Evolutionary conservation across 2,888 invertebrate species (phyloP).

Genomic region (Mimas tiliae): DNA sequence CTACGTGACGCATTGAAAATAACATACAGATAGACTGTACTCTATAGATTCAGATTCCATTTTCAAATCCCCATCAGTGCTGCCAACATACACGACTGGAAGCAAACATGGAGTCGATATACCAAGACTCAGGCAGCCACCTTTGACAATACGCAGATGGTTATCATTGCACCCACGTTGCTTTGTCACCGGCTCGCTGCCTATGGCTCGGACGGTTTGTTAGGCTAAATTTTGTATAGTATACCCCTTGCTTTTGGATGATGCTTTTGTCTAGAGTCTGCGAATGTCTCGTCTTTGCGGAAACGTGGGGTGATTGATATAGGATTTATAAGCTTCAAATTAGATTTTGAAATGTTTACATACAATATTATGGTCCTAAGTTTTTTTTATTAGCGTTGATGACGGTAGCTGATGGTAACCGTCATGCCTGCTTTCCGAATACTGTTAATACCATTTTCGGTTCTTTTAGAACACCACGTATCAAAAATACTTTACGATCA

Average conservation of each 20-base stretch:
- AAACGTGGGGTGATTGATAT: neutral
- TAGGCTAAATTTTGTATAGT: slow-evolving; percentile 20
- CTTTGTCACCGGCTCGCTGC: slow-evolving; percentile 36
- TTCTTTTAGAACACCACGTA: too few species aligned
- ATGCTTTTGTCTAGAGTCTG: neutral
- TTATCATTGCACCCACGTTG: slow-evolving; percentile 48
- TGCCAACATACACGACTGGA: neutral
- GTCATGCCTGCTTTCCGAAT: too few species aligned
- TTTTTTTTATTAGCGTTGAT: too few species aligned
- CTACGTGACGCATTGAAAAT: too few species aligned
- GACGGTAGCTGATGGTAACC: too few species aligned
- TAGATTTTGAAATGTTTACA: too few species aligned
- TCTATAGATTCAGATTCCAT: neutral
- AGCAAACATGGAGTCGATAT: slow-evolving; percentile 13
- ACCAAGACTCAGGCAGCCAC: slow-evolving; percentile 34
- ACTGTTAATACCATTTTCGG: too few species aligned
- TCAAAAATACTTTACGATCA: neutral
- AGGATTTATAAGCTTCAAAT: neutral
- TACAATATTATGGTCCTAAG: too few species aligned
- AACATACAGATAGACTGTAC: too few species aligned
- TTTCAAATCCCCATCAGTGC: neutral
- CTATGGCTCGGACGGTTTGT: slow-evolving; percentile 24
- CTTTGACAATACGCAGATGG: slow-evolving; percentile 50
- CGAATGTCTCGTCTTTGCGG: neutral
- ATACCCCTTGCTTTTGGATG: slow-evolving; percentile 19